Base-by-base conservation (phyloP, 2,797 vertebrate species). In the Spatula clypeata region DNA sequence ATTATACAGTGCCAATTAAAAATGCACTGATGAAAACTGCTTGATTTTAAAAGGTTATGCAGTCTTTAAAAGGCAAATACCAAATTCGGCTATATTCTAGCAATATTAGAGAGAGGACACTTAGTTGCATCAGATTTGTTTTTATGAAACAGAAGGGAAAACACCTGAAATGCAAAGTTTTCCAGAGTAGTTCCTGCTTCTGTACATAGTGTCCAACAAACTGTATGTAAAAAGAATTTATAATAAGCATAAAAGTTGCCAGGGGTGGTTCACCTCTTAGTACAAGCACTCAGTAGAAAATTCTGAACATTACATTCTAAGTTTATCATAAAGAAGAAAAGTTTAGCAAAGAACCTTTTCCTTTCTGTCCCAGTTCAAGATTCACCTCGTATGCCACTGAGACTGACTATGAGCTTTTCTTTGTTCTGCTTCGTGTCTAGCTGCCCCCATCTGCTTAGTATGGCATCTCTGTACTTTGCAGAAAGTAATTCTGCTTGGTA, bases 41-140 rank as follows among this genome's bases (percentile, higher is more conserved):
- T 87, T 79, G 26, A 77, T 96, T 97, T 96, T 95, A 91, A 94
- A 94, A 94, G 74, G 72, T 79, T 73, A 65, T 95, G 93, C 94
- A 64, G 70, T 92, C 57, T 77, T 94, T 74, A 54, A 87, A 93
- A 96, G 58, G 81, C 67, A 91, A 95, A 55, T 66, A 88, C 42
- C 83, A 96, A 88, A 94, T 95, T 76, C 34, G 75, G 73, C 61
- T 90, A 70, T 76, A 85, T 61, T 91, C 49, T 87, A 40, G 58
- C 16, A 69, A 20, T 95, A 91, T 93, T 94, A 95, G 32, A 55
- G 38, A 61, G 77, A 79, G 70, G n/a, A 75, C 38, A 26, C n/a
- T 36, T 92, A 57, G 42, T 3, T 69, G 90, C 58, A 67, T 92
- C 82, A 31, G 47, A 82, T 53, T 82, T 86, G 38, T 27, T 96